Base-by-base conservation (phyloP, 1,140 invertebrate genomes). In the Doryteuthis pealeii region DNA sequence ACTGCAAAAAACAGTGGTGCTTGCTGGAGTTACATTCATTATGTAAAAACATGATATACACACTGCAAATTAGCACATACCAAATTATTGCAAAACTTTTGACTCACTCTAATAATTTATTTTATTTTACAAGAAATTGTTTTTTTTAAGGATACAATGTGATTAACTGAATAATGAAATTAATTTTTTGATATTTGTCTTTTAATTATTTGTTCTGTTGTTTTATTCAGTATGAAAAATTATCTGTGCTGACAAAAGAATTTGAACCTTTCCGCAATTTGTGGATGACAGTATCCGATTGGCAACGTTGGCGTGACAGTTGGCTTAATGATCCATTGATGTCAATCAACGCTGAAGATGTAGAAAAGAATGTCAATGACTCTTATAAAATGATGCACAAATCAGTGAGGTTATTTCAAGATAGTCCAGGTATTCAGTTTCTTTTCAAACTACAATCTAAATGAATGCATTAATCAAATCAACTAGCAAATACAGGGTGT, bases 181-280 rank as follows among this genome's bases (percentile, higher is more conserved):
- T 40, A 10, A 40, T 40, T 40, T 40, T 40, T 10, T 5, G 10
- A 40, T 40, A 40, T 5, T 10, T n/a, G n/a, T n/a, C n/a, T n/a
- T n/a, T n/a, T 40, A 40, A 40, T 40, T 5, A 40, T 3, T 10
- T 40, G 10, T 40, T 40, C 35, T 40, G 35, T 40, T 71, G 40
- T 35, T 75, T 71, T 77, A 82, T 85, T 70, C 82, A 89, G 87
- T 94, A 92, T 80, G 90, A 93, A 6, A 91, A 91, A 79, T 85
- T 95, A 12, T 89, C 89, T 32, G 90, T 90, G 76, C 86, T 95
- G 32, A 90, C 92, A 15, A 92, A 92, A 80, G 92, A 94, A 79
- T 94, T 94, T 81, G 92, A 94, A 80, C 93, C 93, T 0, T 94
- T 93, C 82, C 91, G 92, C 77, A 93, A 91, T 75, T 84, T 95